These are phyloP conservation scores for Pimpla rufipes DNA, from an alignment of 2,888 invertebrate species.

Conservation along the genomic window DNA sequence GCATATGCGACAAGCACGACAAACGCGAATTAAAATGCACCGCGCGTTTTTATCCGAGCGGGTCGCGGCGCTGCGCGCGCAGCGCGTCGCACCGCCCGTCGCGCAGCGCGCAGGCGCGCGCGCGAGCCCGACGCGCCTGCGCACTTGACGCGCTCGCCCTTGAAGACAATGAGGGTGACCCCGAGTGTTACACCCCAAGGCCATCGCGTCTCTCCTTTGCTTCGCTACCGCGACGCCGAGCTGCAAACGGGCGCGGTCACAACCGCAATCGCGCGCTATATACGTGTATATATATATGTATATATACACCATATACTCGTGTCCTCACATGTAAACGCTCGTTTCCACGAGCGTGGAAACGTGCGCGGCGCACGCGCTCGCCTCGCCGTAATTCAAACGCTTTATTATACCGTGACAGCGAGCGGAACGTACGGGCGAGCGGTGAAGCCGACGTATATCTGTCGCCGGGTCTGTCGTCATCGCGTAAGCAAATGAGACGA, in stretches of 20 bases:
- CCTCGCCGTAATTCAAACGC: conserved; percentile 78
- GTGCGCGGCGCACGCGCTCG: conserved; percentile 62
- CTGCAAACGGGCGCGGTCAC: conserved; percentile 14
- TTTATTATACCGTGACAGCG: conserved; percentile 76
- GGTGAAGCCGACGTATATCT: conserved; percentile 23
- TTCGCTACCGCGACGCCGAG: conserved; percentile 43
- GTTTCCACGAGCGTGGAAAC: conserved; percentile 38
- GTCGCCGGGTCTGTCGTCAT: conserved; percentile 43
- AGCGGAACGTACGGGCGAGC: conserved; percentile 34
- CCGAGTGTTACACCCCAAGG: conserved; percentile 81
- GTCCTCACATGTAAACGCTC: no score
- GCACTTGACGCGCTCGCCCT: conserved; percentile 72
- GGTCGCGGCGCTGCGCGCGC: not conserved
- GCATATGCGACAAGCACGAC: not conserved
- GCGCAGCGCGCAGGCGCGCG: no score
- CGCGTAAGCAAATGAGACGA: conserved; percentile 65
- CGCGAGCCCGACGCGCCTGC: conserved; percentile 22
- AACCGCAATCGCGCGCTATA: conserved; percentile 5
- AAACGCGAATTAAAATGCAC: conserved; percentile 69
- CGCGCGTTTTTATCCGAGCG: conserved; percentile 59
- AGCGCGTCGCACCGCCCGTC: conserved; percentile 36
- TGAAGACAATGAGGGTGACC: conserved; percentile 80
- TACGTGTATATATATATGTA: not conserved
- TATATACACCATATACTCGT: no score
- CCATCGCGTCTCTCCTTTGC: conserved; percentile 72